Evolutionary conservation across 1,140 invertebrate species (phyloP), one percentile per base, ranked within the genome.

Genomic region (Babylonia areolata): DNA sequence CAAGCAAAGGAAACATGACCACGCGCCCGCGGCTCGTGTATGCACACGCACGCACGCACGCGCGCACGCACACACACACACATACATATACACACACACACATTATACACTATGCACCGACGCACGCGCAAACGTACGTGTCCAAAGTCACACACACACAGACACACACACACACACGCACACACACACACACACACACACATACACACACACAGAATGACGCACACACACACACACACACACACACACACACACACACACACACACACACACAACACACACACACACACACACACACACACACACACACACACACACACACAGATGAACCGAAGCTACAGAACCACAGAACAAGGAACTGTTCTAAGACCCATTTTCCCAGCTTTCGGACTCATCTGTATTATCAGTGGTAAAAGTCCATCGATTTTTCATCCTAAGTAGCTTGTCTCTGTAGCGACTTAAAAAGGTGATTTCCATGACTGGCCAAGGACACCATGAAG

Each of bases 141-240:
- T 46, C 0, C 17, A 12, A 51, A 12, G 46, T 12, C 17, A 12
- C 17, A 12, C 17, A 12, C 0, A 31, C 5, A 12, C 78, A 15
- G 15, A 28, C 58, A 20, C 58, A 64, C 58, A 15, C 58, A 23
- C 58, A 20, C 9, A 64, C 58, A 23, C 58, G 28, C 58, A 3
- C 9, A 11, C 58, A 64, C 58, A 64, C 58, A 64, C 58, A 51
- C 46, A 51, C 46, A 51, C 46, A 51, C 46, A 51, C 46, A 51
- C 46, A 51, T 17, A 51, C 46, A 51, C 46, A 51, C 46, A 51
- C 46, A 51, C 58, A 64, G 15, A 64, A 12, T 23, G 15, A 64
- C 58, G 28, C 58, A 64, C 58, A 64, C 58, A 64, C 58, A 64
- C 58, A 64, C 58, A 64, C 58, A n/a, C 58, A n/a, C 58, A n/a